Evolutionary conservation across 2,797 vertebrate genomes (phyloP).

Genomic region (Cuniculus paca): DNA sequence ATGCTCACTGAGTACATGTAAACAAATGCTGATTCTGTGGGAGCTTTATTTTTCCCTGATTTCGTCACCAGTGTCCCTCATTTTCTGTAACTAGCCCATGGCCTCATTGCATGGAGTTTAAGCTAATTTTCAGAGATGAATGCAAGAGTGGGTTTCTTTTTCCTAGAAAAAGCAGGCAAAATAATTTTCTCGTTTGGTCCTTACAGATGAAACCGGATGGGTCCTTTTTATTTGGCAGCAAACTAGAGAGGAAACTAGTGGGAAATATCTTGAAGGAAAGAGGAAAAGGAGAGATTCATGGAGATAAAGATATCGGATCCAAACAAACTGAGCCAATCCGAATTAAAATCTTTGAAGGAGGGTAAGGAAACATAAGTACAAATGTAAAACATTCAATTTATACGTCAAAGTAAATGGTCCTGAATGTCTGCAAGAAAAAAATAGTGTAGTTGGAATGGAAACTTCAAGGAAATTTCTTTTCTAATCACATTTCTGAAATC

Average conservation of each 20-base stretch:
- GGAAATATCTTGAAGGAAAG: conserved; percentile 95
- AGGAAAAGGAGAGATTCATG: conserved; percentile 95
- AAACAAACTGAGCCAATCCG: conserved; percentile 95
- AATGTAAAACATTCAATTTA: conserved; percentile 71
- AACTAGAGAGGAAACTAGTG: conserved; percentile 96
- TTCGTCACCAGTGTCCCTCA: not conserved
- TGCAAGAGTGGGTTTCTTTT: not conserved
- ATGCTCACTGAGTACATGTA: not conserved
- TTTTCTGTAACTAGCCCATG: not conserved
- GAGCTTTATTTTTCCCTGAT: conserved; percentile 24
- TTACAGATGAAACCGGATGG: conserved; percentile 96
- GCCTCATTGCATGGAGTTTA: not conserved
- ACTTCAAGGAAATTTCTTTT: conserved; percentile 47
- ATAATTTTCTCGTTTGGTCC: conserved; percentile 84
- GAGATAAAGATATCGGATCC: conserved; percentile 94
- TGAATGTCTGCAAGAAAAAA: conserved; percentile 68
- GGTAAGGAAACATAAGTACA: conserved; percentile 91
- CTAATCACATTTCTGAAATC: conserved; percentile 65
- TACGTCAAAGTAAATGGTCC: conserved; percentile 66
- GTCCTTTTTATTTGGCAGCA: conserved; percentile 93
- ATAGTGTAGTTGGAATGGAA: conserved; percentile 32
- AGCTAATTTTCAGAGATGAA: not conserved
- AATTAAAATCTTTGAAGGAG: conserved; percentile 99
- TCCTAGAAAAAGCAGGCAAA: conserved; percentile 34
- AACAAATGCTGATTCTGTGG: not conserved